Base-by-base conservation (phyloP, 1,140 invertebrate genomes). In the Ptiloglossa arizonensis region DNA sequence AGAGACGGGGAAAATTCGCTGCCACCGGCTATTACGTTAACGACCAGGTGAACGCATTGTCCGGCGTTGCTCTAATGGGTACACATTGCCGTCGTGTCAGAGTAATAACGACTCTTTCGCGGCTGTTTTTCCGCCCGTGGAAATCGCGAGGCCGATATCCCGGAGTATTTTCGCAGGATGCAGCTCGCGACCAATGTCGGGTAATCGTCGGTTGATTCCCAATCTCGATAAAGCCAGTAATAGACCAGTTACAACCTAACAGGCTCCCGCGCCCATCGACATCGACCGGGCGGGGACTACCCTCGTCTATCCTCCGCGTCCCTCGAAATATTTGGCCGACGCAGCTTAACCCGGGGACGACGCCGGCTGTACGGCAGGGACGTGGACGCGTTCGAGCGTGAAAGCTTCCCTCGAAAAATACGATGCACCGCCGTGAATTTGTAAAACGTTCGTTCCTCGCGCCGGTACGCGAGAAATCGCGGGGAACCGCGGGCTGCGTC, bases 221-320 rank as follows among this genome's bases (percentile, higher is more conserved):
- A 79, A 79, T 82, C 80, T 82, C 80, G 74, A 82, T 82, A 79
- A 82, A 82, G 54, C 64, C 73, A 48, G 64, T 76, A 76, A 76
- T 76, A 76, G 73, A 76, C 73, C 73, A 69, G 73, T 76, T 76
- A 76, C 73, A 76, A 27, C n/a, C 64, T 76, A 69, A 69, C 41
- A 56, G 64, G 48, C 48, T 44, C 50, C 50, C 48, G n/a, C 41
- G n/a, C 35, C 48, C 35, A 24, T n/a, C 41, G 8, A 19, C 35
- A 24, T n/a, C 41, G 8, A 19, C 22, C 38, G 2, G n/a, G 27
- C 59, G 19, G 48, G 32, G 9, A 9, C 41, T 22, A 24, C 44
- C 48, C 56, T 48, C 48, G 13, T 54, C 32, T 54, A 1, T 22
- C 38, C 50, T 38, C 24, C 35, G 24, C 24, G 3, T 8, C 62